phyloP scores from a whole-genome alignment of 2,888 invertebrate genomes.

The Falcaria lacertinaria region DNA sequence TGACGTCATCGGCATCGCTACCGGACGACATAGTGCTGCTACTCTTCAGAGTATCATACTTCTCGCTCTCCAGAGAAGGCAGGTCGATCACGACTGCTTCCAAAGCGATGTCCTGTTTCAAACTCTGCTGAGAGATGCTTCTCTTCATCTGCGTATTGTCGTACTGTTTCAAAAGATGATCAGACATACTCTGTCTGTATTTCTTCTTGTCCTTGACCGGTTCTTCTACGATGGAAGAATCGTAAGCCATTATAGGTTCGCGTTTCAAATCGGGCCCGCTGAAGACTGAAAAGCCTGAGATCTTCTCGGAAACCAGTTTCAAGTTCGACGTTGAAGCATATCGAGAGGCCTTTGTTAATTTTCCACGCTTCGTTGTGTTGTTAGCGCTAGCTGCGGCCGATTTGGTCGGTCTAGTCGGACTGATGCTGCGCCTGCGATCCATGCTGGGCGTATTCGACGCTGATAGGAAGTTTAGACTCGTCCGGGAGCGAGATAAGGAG shows the following conservation, averaged over 20 bases:
- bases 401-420: constrained; percentile 45
- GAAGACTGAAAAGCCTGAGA: constrained; percentile 67
- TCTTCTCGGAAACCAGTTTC: constrained; percentile 64
- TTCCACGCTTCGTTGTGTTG: constrained; percentile 48
- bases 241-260: constrained; percentile 69
- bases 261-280: constrained; percentile 41
- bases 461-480: constrained; percentile 67
- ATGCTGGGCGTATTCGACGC: constrained; percentile 51
- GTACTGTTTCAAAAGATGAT: constrained; percentile 41
- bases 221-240: constrained; percentile 37
- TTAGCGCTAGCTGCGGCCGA: constrained; percentile 46
- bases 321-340: constrained; percentile 66
- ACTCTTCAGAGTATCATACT: constrained; percentile 47
- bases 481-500: constrained; percentile 77
- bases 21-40: constrained; percentile 36
- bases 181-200: constrained; percentile 55
- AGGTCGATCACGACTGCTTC: constrained; percentile 69
- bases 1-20: constrained; percentile 28
- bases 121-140: constrained; percentile 60
- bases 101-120: constrained; percentile 61
- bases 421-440: constrained; percentile 54
- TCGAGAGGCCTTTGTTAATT: constrained; percentile 45
- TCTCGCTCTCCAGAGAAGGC: constrained; percentile 43
- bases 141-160: constrained; percentile 37
- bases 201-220: constrained; percentile 35